A percentile compares a stretch with the other conserved stretches of the same genome.
These are phyloP conservation scores for Phylloscopus collybita DNA, from an alignment of 2,797 vertebrate genomes.

Conservation along the genomic window DNA sequence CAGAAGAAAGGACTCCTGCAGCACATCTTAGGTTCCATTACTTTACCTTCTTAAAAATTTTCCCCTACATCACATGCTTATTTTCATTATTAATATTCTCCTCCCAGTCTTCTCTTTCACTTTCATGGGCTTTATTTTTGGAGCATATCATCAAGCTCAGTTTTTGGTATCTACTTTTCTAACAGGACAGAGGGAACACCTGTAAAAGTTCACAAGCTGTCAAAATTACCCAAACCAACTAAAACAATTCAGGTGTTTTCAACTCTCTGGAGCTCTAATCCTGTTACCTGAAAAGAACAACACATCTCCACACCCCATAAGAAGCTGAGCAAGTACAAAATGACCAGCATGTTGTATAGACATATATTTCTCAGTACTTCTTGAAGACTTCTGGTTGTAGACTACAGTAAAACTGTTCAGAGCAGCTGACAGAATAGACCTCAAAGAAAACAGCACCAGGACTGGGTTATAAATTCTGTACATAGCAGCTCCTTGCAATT, in stretches of 20 bases:
- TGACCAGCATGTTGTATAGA: background rate
- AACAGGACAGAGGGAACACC: background rate
- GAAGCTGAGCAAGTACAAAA: background rate
- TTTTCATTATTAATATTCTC: background rate
- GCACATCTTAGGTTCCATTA: background rate
- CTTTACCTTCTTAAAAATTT: background rate
- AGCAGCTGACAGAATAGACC: conserved; percentile 54
- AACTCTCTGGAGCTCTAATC: background rate
- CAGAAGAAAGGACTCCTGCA: background rate
- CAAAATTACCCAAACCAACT: background rate
- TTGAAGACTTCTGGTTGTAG: background rate
- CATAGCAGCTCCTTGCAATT: conserved; percentile 50
- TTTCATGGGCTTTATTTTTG: background rate
- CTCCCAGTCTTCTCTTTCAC: background rate
- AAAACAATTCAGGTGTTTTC: background rate
- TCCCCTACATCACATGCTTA: background rate
- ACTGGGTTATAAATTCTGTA: conserved; percentile 54
- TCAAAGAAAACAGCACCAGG: conserved; percentile 31
- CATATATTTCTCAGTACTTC: background rate
- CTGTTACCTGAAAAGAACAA: background rate
- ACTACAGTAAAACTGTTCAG: conserved; percentile 11
- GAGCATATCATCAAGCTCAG: background rate
- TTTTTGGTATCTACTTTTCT: background rate
- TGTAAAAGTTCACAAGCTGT: background rate
- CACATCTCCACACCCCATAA: background rate